Percentiles rank a stretch among this genome's conserved stretches.
Evolutionary conservation across 2,888 invertebrate species (phyloP).

Genomic region (Gymnocheta viridis): DNA sequence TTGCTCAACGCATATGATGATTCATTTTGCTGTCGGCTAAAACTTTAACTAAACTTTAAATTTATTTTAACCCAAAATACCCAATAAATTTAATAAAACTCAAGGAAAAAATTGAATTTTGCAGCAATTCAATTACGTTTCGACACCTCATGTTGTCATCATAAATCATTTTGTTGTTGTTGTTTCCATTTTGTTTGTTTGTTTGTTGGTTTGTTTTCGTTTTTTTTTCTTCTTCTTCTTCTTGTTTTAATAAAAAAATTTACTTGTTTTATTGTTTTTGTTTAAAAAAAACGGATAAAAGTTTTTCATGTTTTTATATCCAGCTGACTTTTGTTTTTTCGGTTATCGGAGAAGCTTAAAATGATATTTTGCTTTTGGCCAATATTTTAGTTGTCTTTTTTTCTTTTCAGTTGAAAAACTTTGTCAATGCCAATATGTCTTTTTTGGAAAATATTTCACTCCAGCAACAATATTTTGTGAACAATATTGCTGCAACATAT

Average conservation of each 20-base stretch:
- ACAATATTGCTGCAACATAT: conserved; percentile 17
- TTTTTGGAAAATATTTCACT: conserved; percentile 2
- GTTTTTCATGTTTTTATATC: conserved; percentile 18
- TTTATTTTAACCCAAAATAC: not conserved
- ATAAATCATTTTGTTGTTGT: conserved; percentile 58
- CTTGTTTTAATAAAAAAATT: not conserved
- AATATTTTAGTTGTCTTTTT: conserved; percentile 4
- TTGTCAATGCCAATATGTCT: conserved; percentile 64
- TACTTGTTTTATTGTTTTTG: not conserved
- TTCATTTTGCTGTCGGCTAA: not conserved
- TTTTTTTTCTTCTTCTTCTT: conserved; percentile 2
- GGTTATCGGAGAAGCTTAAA: conserved; percentile 28
- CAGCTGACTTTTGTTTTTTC: not conserved
- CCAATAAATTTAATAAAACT: conserved; percentile 10
- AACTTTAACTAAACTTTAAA: conserved; percentile 12
- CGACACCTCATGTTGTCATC: conserved; percentile 56
- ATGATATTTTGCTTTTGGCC: not conserved
- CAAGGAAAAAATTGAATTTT: conserved; percentile 10
- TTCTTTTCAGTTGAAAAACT: conserved; percentile 11
- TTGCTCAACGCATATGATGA: not conserved
- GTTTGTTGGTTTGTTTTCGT: not conserved
- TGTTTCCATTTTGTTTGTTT: not conserved
- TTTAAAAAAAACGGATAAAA: not conserved
- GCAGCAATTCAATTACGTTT: conserved; percentile 47
- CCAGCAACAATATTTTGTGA: not conserved